Evolutionary conservation across 2,888 invertebrate species (phyloP), one percentile per base, ranked within the genome.

Genomic region (Cenopis cana): DNA sequence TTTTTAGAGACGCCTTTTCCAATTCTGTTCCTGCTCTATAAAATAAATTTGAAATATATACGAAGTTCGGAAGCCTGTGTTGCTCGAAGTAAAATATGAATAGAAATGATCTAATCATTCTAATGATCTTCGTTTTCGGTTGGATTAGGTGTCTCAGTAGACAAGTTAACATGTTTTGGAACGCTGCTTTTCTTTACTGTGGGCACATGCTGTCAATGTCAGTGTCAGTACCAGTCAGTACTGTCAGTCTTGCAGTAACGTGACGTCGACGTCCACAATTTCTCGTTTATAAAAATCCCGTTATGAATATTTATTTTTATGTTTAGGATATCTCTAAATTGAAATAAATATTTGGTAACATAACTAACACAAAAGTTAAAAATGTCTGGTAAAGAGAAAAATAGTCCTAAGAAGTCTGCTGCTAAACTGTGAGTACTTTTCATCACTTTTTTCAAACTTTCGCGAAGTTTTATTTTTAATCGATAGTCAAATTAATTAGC

Each of bases 341-440:
- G 36, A 20, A 9, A 17, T 60, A 10, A 10, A 33, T 54, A 41
- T n/a, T 3, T 60, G 9, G 8, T n/a, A n/a, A 68, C 41, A 41
- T 12, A 14, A 38, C 2, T 50, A 11, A 12, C 12, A 12, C 33
- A 17, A 59, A 50, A 54, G n/a, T 54, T 10, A 36, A 72, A 52
- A 49, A 82, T 83, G 81, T 29, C 68, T 50, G 69, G 56, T 14
- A 75, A 74, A 61, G 77, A 68, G 24, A 75, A 74, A 41, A 57
- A 55, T 24, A 60, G 8, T 36, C 33, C 62, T 20, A 57, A 55
- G 29, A 38, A 73, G 11, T 67, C 54, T n/a, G 49, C 70, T 17
- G 75, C 67, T 46, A 78, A 77, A 76, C 70, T 81, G 79, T 78
- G 60, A 73, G 72, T 38, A 18, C 20, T 33, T 57, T 54, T 59